Evolutionary conservation across 2,888 invertebrate species (phyloP).

Genomic region (Nudaria mundana): DNA sequence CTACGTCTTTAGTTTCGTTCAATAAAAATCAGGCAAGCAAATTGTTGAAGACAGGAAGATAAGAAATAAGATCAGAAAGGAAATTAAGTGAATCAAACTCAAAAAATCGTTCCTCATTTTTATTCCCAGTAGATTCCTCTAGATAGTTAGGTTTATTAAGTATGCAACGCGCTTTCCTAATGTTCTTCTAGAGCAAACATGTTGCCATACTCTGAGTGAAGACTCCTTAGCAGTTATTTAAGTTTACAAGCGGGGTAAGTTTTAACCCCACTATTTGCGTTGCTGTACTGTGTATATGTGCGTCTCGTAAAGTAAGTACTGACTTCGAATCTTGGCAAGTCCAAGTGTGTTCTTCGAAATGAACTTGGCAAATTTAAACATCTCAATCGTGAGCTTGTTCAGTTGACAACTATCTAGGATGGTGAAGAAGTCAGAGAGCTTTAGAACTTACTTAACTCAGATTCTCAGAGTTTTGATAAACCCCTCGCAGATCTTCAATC

Average conservation of each 20-base stretch:
- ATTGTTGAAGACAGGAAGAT: neutral
- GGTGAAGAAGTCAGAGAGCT: no score
- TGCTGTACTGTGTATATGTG: conserved; percentile 45
- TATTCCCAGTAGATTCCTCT: conserved; percentile 60
- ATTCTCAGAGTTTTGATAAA: no score
- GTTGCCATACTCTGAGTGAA: conserved; percentile 62
- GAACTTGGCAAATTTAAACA: conserved; percentile 60
- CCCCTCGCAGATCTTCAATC: no score
- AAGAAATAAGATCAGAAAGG: no score
- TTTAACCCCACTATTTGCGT: conserved; percentile 66
- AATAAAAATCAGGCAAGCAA: no score
- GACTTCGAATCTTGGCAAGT: conserved; percentile 32
- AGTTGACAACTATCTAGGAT: conserved; percentile 31
- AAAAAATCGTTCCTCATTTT: no score
- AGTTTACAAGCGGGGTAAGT: conserved; percentile 71
- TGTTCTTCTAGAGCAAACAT: conserved; percentile 74
- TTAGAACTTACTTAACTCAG: no score
- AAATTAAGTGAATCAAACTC: no score
- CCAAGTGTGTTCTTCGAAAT: conserved; percentile 45
- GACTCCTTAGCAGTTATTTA: conserved; percentile 66
- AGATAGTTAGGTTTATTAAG: conserved; percentile 68
- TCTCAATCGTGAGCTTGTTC: conserved; percentile 36
- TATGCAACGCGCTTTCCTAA: conserved; percentile 58
- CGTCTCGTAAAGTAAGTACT: conserved; percentile 38
- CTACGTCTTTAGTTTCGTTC: no score